These are phyloP conservation scores for Etheostoma cragini DNA, from an alignment of 2,113 vertebrate genomes.

Conservation along the genomic window DNA sequence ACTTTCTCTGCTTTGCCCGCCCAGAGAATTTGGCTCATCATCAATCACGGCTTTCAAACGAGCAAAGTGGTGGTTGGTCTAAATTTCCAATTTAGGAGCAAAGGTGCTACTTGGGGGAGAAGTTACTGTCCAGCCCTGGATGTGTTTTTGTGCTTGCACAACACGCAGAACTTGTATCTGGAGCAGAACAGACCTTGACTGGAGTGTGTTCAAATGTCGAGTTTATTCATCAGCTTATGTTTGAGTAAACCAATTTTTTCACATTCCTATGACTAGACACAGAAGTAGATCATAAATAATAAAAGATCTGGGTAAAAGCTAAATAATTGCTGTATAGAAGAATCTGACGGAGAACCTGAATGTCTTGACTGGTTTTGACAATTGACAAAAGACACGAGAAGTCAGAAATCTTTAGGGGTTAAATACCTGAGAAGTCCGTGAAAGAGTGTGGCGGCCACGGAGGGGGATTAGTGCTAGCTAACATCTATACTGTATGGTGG, in stretches of 20 bases:
- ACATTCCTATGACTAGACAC: constrained; percentile 10
- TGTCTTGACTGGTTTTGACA: neutral
- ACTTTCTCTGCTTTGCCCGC: too few species aligned
- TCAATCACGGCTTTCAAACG: too few species aligned
- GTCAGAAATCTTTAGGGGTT: neutral
- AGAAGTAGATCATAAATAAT: neutral
- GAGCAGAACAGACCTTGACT: neutral
- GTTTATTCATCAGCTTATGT: constrained; percentile 26
- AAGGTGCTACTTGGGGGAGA: too few species aligned
- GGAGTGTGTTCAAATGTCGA: neutral
- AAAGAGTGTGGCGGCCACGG: neutral
- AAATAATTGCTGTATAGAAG: neutral
- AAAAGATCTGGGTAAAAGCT: neutral
- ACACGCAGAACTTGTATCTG: neutral
- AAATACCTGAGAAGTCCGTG: neutral
- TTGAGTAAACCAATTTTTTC: constrained; percentile 1
- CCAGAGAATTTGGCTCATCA: too few species aligned
- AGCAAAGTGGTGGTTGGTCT: too few species aligned
- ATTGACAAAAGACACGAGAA: neutral
- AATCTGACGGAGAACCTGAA: neutral
- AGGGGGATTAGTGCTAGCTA: neutral
- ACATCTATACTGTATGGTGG: neutral
- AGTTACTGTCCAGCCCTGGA: too few species aligned
- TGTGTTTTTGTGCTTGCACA: constrained; percentile 2
- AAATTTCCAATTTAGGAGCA: too few species aligned